A percentile compares a stretch with the other conserved stretches of the same genome.
phyloP scores from a whole-genome alignment of 2,797 vertebrate species.

The Sebastes baramenuke region DNA sequence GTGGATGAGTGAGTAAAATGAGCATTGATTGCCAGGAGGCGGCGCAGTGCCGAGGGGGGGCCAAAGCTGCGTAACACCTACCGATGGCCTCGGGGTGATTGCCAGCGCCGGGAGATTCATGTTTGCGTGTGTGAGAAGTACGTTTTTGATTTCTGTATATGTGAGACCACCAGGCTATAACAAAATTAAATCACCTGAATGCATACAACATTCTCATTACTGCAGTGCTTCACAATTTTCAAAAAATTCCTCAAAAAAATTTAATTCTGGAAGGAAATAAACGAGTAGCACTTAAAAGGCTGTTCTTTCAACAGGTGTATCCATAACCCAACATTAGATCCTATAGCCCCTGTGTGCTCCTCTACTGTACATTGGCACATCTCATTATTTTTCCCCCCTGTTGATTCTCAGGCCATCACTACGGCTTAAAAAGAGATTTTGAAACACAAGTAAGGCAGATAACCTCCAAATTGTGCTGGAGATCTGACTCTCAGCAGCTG shows the following conservation, averaged over 20 bases:
- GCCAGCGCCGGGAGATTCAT: conserved; percentile 2
- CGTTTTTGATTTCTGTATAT: background rate
- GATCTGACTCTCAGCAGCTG: conserved; percentile 17
- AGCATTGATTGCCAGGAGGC: conserved; percentile 72
- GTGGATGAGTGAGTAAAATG: conserved; percentile 76
- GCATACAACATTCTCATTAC: conserved; percentile 1
- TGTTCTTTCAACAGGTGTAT: conserved; percentile 7
- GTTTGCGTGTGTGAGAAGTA: conserved; percentile 10
- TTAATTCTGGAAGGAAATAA: background rate
- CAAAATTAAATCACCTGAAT: background rate
- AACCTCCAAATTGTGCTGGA: conserved; percentile 4
- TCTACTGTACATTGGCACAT: conserved; percentile 4
- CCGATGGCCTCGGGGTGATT: conserved; percentile 12
- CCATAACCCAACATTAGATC: conserved; percentile 1
- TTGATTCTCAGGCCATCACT: conserved; percentile 28
- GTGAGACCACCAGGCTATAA: background rate
- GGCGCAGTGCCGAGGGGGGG: conserved; percentile 41
- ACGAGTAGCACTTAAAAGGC: conserved; percentile 22
- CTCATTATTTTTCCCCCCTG: conserved; percentile 56
- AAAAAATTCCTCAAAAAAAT: background rate
- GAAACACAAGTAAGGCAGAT: conserved; percentile 9
- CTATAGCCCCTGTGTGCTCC: background rate
- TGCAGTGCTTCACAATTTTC: background rate
- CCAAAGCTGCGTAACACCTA: conserved; percentile 38
- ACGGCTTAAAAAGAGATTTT: background rate